Conservation (phyloP, 2,797 vertebrate species). For the Hypotaenidia philippensis region DNA sequence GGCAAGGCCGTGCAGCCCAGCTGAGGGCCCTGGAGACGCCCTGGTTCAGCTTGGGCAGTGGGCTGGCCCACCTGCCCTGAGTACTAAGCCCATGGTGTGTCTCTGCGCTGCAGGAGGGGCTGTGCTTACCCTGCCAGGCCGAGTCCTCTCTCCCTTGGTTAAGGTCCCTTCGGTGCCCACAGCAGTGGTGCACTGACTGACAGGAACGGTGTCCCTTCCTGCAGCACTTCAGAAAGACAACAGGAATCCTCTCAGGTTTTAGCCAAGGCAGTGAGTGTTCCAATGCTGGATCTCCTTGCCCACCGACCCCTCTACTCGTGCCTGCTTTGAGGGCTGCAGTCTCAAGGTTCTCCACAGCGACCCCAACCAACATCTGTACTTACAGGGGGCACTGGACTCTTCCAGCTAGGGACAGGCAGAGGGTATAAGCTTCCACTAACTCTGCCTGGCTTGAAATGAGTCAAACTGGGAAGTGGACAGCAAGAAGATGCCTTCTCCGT, state of each 20-base stretch:
- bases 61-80: not conserved
- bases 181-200: not conserved
- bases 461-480: not conserved
- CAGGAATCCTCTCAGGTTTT: not conserved
- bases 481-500: not conserved
- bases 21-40: not conserved
- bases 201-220: not conserved
- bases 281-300: not conserved
- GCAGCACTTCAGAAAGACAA: slow-evolving; percentile 26
- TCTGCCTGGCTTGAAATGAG: not conserved
- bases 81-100: not conserved
- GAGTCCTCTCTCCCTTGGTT: slow-evolving; percentile 81
- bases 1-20: not conserved
- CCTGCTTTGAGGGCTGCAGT: not conserved
- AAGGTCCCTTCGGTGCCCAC: slow-evolving; percentile 36
- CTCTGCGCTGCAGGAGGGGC: no score
- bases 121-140: slow-evolving; percentile 84
- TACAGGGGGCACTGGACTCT: not conserved
- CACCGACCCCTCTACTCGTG: not conserved
- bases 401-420: not conserved
- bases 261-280: not conserved
- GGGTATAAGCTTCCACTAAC: not conserved
- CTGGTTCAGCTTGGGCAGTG: not conserved
- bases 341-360: not conserved
- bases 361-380: not conserved